Percentiles rank a stretch among this genome's conserved stretches.
phyloP scores from a whole-genome alignment of 2,113 vertebrate species.

The Saiga tatarica region DNA sequence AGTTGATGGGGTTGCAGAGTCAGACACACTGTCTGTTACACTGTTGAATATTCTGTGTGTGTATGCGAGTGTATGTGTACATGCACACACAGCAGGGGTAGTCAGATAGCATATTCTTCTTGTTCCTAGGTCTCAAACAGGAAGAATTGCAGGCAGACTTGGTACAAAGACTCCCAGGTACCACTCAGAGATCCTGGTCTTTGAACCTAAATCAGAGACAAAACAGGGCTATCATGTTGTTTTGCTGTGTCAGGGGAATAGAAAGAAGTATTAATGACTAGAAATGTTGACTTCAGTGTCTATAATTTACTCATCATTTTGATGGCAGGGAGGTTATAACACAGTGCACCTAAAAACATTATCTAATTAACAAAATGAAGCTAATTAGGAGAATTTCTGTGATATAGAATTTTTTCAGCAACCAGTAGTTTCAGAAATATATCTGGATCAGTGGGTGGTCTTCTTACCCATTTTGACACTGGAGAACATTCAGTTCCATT shows the following conservation, averaged over 20 bases:
- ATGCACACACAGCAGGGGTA: accelerated
- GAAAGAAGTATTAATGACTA: neutral
- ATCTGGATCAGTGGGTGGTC: neutral
- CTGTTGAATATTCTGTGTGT: neutral
- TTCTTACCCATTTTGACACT: neutral
- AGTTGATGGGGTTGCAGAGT: neutral
- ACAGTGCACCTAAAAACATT: neutral
- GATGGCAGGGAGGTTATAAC: neutral
- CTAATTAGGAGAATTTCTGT: neutral
- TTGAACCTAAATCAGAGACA: neutral
- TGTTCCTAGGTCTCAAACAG: neutral
- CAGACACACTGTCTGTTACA: neutral
- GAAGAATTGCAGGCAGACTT: neutral
- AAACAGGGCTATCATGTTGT: neutral
- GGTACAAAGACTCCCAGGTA: neutral
- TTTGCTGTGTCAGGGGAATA: neutral
- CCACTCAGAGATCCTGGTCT: neutral
- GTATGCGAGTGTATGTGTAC: accelerated
- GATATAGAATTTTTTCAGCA: neutral
- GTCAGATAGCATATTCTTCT: neutral
- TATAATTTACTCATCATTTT: neutral
- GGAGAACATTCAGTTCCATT: neutral
- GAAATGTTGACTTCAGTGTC: neutral
- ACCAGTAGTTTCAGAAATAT: neutral
- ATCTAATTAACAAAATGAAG: neutral